A percentile compares a stretch with the other conserved stretches of the same genome.
phyloP scores from a whole-genome alignment of 2,113 vertebrate genomes.

The Jacana jacana region DNA sequence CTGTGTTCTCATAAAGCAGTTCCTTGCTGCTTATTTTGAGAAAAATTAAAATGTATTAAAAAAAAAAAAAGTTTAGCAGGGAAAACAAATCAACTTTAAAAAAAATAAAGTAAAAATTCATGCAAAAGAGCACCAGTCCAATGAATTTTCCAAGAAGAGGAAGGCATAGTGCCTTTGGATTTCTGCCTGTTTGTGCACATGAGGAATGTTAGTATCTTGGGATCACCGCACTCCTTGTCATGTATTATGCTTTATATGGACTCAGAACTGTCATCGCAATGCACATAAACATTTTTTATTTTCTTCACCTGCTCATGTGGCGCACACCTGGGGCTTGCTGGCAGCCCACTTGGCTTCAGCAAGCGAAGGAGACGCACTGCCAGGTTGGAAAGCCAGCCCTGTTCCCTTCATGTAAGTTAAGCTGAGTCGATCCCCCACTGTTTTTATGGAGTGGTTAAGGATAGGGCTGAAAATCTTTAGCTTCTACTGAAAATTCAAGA shows the following conservation, averaged over 20 bases:
- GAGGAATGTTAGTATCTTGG: slow-evolving; percentile 50
- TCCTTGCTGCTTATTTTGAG: not conserved
- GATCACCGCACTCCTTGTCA: slow-evolving; percentile 38
- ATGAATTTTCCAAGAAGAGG: slow-evolving; percentile 26
- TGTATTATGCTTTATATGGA: slow-evolving; percentile 59
- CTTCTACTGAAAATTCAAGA: slow-evolving; percentile 12
- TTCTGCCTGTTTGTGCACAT: slow-evolving; percentile 31
- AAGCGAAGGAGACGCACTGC: not conserved
- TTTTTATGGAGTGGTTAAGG: slow-evolving; percentile 56
- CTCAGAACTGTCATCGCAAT: slow-evolving; percentile 64
- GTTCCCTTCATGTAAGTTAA: slow-evolving; percentile 25
- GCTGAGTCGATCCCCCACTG: not conserved
- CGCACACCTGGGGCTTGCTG: slow-evolving; percentile 59
- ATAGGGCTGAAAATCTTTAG: slow-evolving; percentile 18
- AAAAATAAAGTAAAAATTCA: not conserved
- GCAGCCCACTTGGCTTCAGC: not conserved
- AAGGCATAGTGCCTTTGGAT: slow-evolving; percentile 48
- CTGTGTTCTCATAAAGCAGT: not conserved
- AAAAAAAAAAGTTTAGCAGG: not conserved
- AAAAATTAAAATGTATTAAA: not conserved
- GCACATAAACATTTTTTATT: slow-evolving; percentile 70
- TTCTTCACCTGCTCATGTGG: slow-evolving; percentile 71
- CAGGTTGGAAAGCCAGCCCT: slow-evolving; percentile 43
- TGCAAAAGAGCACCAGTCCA: not conserved
- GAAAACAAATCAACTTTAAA: not conserved